Evolutionary conservation across 1,140 invertebrate genomes (phyloP), one percentile per base, ranked within the genome.

Genomic region (Ptiloglossa arizonensis): DNA sequence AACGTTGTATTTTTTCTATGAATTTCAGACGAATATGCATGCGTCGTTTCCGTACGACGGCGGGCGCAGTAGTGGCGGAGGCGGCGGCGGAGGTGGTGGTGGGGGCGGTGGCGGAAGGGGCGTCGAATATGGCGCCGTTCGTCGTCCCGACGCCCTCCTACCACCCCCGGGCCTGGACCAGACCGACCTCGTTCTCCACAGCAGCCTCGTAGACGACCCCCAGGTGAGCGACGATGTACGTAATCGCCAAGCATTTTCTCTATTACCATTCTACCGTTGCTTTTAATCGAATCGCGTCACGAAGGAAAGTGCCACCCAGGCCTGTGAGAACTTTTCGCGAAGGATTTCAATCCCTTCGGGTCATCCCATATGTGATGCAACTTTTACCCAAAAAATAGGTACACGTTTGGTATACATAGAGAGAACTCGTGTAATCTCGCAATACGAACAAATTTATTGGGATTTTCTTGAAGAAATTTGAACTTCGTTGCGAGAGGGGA

Each of bases 61-160:
- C 54, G 90, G 92, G 50, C 89, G 93, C 41, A 91, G 88, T 50
- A 86, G 91, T 27, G 86, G 91, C 27, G 87, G 91, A n/a, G 93
- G 92, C n/a, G 82, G 92, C 56, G 92, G 93, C 71, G 90, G 93
- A 0, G 89, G 88, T 4, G 87, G 91, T 2, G 88, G 92, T 1
- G 89, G 92, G 11, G 93, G 93, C 2, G 93, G 93, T 19, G 92
- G 93, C 6, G 88, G 90, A 72, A 78, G 92, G 59, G 86, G 88
- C 60, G 91, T 92, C 75, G 92, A 92, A 63, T 92, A 92, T 66
- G 91, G 91, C 72, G 93, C 92, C 35, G 93, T 95, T 9, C 90
- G 95, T 2, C 92, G 95, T 66, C 94, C 94, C 0, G 95, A 95
- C 80, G 94, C 95, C 50, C 92, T 95, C 15, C 90, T 95, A 44